Evolutionary conservation across 2,113 vertebrate species (phyloP).

Genomic region (Oncorhynchus kisutch): DNA sequence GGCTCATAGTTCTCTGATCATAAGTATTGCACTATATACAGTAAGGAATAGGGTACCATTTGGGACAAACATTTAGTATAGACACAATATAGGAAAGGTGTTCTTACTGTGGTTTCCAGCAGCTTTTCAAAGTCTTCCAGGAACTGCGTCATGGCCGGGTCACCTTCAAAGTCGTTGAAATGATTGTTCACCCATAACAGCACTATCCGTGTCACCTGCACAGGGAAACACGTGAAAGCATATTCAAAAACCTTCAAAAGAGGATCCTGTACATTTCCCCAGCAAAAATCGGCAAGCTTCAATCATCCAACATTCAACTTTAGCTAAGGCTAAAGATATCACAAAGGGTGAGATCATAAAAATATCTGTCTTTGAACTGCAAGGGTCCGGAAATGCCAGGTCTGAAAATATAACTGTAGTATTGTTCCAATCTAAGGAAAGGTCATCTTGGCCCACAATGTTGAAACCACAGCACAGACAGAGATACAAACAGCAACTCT

Average conservation of each 20-base stretch:
- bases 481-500: neutral
- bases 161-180: conserved; percentile 97
- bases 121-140: conserved; percentile 93
- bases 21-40: too few species aligned
- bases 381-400: neutral
- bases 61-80: too few species aligned
- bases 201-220: conserved; percentile 91
- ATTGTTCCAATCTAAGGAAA: neutral
- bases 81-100: neutral
- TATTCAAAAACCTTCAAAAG: neutral
- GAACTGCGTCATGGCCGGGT: conserved; percentile 91
- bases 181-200: conserved; percentile 98
- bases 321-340: neutral
- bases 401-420: neutral
- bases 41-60: too few species aligned
- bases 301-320: neutral
- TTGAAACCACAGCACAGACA: neutral
- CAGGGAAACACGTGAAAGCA: neutral
- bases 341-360: neutral
- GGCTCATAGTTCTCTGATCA: too few species aligned
- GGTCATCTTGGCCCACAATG: neutral
- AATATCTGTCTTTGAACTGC: neutral
- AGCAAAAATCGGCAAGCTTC: neutral
- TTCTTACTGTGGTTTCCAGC: conserved; percentile 86
- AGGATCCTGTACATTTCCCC: neutral